A percentile compares a stretch with the other conserved stretches of the same genome.
phyloP scores from a whole-genome alignment of 2,113 vertebrate genomes.

The Cervus canadensis region DNA sequence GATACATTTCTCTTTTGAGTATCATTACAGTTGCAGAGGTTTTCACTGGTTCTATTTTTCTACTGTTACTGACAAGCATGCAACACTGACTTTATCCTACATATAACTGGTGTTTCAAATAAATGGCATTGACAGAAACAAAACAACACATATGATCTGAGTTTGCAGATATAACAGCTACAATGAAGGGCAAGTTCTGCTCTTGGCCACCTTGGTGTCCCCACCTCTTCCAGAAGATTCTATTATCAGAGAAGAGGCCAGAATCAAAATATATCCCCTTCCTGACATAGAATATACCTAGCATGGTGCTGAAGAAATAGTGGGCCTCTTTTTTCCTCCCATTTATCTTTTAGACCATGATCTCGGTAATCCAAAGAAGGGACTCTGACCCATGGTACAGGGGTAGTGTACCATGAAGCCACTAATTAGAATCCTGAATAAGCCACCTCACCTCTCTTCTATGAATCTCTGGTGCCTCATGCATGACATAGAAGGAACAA shows the following conservation, averaged over 20 bases:
- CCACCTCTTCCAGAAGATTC: neutral
- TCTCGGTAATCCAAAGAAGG: neutral
- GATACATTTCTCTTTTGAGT: slow-evolving; percentile 87
- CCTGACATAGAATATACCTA: neutral
- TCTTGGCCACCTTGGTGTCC: neutral
- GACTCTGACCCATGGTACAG: neutral
- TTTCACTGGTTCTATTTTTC: slow-evolving; percentile 91
- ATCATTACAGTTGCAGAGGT: slow-evolving; percentile 88
- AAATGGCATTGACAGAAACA: slow-evolving; percentile 88
- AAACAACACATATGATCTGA: neutral
- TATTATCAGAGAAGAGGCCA: neutral
- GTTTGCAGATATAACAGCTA: neutral
- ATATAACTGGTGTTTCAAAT: slow-evolving; percentile 87
- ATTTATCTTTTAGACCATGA: neutral
- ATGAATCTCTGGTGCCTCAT: neutral
- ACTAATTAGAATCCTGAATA: neutral
- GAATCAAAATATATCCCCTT: neutral
- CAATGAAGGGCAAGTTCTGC: neutral
- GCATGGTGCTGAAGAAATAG: neutral
- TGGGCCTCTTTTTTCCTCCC: neutral
- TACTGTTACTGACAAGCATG: slow-evolving; percentile 89
- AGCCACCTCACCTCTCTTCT: neutral
- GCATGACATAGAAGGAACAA: neutral
- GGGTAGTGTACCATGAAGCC: neutral
- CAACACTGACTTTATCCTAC: slow-evolving; percentile 87